phyloP scores from a whole-genome alignment of 1,140 invertebrate genomes.

The Maconellicoccus hirsutus region DNA sequence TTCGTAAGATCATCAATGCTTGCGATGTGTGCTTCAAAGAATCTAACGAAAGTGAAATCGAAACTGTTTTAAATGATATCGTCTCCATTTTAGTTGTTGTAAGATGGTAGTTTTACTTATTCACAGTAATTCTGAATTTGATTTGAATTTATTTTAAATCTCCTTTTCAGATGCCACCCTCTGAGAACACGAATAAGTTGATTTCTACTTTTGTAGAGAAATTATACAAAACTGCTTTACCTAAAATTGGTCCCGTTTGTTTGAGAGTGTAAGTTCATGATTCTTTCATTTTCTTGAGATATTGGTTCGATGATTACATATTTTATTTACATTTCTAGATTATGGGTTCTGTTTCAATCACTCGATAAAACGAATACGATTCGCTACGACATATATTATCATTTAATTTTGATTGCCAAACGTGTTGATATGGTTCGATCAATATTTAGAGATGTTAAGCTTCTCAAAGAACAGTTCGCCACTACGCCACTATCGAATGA shows the following conservation, averaged over 20 bases:
- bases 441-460: conserved; percentile 66
- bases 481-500: conserved; percentile 73
- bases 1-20: conserved; percentile 87
- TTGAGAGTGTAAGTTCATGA: conserved; percentile 65
- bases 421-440: conserved; percentile 71
- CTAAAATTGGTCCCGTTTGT: conserved; percentile 66
- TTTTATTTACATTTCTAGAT: conserved; percentile 37
- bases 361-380: conserved; percentile 69
- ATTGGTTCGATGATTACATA: neutral
- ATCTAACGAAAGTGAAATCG: conserved; percentile 63
- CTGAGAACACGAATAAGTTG: conserved; percentile 78
- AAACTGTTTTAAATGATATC: conserved; percentile 76
- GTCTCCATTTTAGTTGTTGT: conserved; percentile 85
- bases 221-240: conserved; percentile 75
- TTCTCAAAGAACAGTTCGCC: conserved; percentile 71
- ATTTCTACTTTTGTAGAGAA: conserved; percentile 87
- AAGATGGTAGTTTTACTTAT: conserved; percentile 36
- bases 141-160: too few relatives aligned
- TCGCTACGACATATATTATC: conserved; percentile 84
- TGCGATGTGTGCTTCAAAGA: conserved; percentile 86
- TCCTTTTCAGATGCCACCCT: conserved; percentile 26
- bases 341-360: conserved; percentile 83
- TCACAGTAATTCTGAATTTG: too few relatives aligned
- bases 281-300: neutral
- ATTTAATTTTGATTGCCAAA: conserved; percentile 75